Percentiles rank a stretch among this genome's conserved stretches.
Evolutionary conservation across 2,888 invertebrate genomes (phyloP).

Genomic region (Eristalis pertinax): DNA sequence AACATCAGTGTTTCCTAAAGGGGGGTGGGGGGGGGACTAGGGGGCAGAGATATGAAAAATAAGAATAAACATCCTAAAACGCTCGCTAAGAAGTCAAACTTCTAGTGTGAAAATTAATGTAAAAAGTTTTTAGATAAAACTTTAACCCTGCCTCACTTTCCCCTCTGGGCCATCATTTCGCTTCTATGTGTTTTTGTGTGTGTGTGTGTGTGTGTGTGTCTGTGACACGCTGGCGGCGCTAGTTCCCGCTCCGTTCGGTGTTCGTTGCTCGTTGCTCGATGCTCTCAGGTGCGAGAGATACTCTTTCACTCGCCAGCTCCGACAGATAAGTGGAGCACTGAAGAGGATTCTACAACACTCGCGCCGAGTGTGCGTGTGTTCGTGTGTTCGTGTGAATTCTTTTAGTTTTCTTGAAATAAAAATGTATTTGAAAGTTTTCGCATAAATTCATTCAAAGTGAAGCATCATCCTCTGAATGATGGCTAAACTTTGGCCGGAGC

Average conservation of each 20-base stretch:
- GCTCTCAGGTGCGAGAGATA: slow-evolving; percentile 63
- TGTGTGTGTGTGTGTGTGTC: background rate
- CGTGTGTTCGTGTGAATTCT: slow-evolving; percentile 2
- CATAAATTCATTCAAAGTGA: slow-evolving; percentile 67
- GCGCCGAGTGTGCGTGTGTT: slow-evolving; percentile 9
- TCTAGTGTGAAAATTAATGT: slow-evolving; percentile 70
- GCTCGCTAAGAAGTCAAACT: slow-evolving; percentile 59
- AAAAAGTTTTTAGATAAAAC: slow-evolving; percentile 70
- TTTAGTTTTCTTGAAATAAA: slow-evolving; percentile 66
- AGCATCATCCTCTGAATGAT: slow-evolving; percentile 49
- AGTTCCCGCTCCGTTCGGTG: too few species aligned
- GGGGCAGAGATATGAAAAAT: slow-evolving; percentile 14
- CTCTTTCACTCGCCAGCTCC: slow-evolving; percentile 6
- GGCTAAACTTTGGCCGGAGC: slow-evolving; percentile 42
- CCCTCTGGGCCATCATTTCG: background rate
- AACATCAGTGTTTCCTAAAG: background rate
- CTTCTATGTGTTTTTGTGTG: background rate
- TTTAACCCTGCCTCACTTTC: slow-evolving; percentile 33
- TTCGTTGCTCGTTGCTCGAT: too few species aligned
- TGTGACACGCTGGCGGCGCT: background rate
- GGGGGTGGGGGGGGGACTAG: too few species aligned
- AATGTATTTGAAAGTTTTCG: slow-evolving; percentile 69
- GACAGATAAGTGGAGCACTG: slow-evolving; percentile 34
- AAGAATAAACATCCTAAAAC: slow-evolving; percentile 61
- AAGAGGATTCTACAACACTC: background rate